phyloP scores from a whole-genome alignment of 2,888 invertebrate genomes.

The Caenorhabditis sp. region DNA sequence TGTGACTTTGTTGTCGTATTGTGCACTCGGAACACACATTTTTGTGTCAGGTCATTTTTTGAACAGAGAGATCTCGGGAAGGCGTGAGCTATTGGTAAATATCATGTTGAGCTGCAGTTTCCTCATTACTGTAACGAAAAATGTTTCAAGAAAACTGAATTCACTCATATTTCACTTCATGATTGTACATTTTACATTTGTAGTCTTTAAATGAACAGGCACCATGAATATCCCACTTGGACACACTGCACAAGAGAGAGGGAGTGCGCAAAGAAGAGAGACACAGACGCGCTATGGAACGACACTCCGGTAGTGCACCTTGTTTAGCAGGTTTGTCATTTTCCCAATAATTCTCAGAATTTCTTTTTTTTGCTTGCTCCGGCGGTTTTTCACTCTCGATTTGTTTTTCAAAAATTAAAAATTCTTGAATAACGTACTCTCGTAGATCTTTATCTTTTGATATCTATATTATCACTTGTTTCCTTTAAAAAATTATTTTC shows the following conservation, averaged over 20 bases:
- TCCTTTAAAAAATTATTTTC: too few relatives aligned
- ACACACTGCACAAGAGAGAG: background rate
- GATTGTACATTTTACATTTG: too few relatives aligned
- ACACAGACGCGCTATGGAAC: background rate
- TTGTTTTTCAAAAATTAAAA: background rate
- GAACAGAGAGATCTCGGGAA: background rate
- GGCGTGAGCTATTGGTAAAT: too few relatives aligned
- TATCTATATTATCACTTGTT: too few relatives aligned
- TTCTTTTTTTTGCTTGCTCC: background rate
- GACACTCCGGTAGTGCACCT: background rate
- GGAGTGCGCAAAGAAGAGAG: background rate
- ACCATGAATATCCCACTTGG: too few relatives aligned
- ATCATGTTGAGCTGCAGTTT: too few relatives aligned
- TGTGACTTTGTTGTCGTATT: background rate
- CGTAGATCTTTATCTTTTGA: background rate
- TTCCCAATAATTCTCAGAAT: background rate
- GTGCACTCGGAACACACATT: background rate
- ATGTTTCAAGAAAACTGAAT: too few relatives aligned
- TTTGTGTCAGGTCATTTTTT: background rate
- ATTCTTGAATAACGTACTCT: background rate
- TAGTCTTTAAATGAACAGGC: too few relatives aligned
- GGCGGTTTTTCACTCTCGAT: background rate
- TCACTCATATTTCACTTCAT: too few relatives aligned
- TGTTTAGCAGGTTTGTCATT: background rate
- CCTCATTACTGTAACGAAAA: too few relatives aligned